phyloP scores from a whole-genome alignment of 2,888 invertebrate species.

The Drosophila austrosaltans region DNA sequence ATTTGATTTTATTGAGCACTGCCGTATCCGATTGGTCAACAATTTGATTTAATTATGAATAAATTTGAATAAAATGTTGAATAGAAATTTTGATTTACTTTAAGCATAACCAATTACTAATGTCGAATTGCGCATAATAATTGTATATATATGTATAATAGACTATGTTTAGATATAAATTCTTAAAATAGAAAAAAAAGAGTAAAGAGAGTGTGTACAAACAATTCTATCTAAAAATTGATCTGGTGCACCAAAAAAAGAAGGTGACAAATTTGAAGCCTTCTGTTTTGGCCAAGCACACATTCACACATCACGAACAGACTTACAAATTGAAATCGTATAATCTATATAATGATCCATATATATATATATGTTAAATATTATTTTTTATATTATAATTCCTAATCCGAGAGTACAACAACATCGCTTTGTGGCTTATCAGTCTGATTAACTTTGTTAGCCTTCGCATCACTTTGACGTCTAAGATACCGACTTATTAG shows the following conservation, averaged over 20 bases:
- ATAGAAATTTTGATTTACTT: background rate
- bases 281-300: background rate
- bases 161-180: background rate
- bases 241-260: background rate
- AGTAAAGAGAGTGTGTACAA: background rate
- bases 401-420: background rate
- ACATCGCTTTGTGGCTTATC: conserved; percentile 1
- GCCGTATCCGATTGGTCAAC: too few species aligned
- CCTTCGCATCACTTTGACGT: conserved; percentile 53
- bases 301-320: background rate
- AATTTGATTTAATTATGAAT: too few species aligned
- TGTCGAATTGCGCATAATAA: background rate
- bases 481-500: conserved; percentile 84
- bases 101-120: background rate
- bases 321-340: background rate
- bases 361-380: conserved; percentile 6
- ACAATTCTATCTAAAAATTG: conserved; percentile 6
- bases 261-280: background rate
- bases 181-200: background rate
- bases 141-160: background rate
- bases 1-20: too few species aligned
- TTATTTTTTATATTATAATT: background rate
- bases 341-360: conserved; percentile 1
- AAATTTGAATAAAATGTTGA: background rate
- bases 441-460: conserved; percentile 9